phyloP scores from a whole-genome alignment of 1,140 invertebrate species.

The Mercenaria mercenaria region DNA sequence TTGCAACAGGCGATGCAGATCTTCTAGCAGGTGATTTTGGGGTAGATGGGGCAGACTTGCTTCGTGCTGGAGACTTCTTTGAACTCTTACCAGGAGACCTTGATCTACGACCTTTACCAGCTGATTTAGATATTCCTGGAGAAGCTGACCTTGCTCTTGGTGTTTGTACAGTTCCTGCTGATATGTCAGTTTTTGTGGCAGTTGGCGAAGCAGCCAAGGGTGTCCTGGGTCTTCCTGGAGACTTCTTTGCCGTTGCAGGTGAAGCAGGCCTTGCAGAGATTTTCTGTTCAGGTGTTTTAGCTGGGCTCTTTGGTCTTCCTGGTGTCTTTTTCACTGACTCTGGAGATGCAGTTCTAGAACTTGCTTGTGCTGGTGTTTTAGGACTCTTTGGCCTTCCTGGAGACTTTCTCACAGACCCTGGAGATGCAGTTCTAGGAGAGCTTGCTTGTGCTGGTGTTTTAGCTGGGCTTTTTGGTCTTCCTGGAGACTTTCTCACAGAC shows the following conservation, averaged over 20 bases:
- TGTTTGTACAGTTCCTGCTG: background rate
- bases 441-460: background rate
- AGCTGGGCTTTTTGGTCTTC: background rate
- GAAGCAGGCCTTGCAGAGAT: background rate
- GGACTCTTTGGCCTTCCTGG: background rate
- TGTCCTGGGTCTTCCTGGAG: background rate
- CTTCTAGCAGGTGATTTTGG: background rate
- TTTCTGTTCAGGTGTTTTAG: conserved; percentile 12
- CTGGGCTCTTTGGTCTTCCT: background rate
- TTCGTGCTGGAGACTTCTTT: background rate
- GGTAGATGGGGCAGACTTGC: no score
- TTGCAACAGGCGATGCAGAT: background rate
- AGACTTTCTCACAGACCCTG: background rate
- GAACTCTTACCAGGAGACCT: background rate
- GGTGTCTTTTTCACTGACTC: background rate
- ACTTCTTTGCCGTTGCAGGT: conserved; percentile 19
- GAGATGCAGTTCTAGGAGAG: background rate
- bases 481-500: background rate
- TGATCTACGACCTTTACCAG: background rate
- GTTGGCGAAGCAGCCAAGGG: background rate
- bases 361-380: background rate
- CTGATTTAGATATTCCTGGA: no score
- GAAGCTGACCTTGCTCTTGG: background rate
- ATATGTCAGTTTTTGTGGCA: background rate
- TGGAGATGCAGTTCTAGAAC: background rate